A percentile compares a stretch with the other conserved stretches of the same genome.
phyloP scores from a whole-genome alignment of 2,888 invertebrate species.

The Hirudinaria manillensis region DNA sequence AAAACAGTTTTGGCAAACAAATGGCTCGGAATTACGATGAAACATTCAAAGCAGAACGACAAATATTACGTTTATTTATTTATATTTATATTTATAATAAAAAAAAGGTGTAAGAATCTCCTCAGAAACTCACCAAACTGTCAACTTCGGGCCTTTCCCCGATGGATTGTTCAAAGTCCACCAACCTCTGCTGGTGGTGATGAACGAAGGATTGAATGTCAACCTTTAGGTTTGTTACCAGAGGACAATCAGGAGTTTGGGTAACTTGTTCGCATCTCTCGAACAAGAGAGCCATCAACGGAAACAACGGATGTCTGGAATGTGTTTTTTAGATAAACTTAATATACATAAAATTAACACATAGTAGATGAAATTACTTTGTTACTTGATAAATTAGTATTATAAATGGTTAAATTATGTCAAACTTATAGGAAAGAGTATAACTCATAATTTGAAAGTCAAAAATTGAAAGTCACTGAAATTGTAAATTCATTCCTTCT shows the following conservation, averaged over 20 bases:
- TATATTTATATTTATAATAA: no score
- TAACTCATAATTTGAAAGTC: background rate
- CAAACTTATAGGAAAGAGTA: background rate
- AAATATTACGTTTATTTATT: background rate
- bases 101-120: no score
- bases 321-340: background rate
- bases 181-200: slow-evolving; percentile 76
- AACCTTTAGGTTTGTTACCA: slow-evolving; percentile 48
- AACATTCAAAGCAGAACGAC: background rate
- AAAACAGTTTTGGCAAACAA: background rate
- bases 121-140: slow-evolving; percentile 45
- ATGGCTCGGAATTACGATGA: background rate
- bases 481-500: no score
- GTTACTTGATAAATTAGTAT: no score
- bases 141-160: slow-evolving; percentile 61
- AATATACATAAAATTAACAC: background rate
- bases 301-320: slow-evolving; percentile 56
- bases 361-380: no score
- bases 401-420: no score
- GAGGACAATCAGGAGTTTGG: slow-evolving; percentile 47
- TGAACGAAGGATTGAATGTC: slow-evolving; percentile 76
- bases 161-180: slow-evolving; percentile 65
- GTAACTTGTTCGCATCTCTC: slow-evolving; percentile 54
- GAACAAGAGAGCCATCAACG: slow-evolving; percentile 52
- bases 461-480: no score